Evolutionary conservation across 1,140 invertebrate genomes (phyloP).

Genomic region (Globodera ellingtonae): DNA sequence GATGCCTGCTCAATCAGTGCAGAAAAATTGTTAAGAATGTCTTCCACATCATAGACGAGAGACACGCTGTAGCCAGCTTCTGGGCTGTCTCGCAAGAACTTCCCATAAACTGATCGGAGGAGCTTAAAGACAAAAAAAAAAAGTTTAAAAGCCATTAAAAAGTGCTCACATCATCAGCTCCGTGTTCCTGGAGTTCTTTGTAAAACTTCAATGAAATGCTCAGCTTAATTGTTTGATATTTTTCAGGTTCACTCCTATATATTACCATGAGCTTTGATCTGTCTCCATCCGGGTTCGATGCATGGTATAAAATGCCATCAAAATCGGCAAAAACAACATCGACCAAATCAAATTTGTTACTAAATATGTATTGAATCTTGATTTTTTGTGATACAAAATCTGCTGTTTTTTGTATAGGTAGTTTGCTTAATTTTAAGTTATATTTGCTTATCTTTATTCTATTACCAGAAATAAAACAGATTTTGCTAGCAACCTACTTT

Average conservation of each 20-base stretch:
- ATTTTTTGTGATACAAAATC: constrained; percentile 17
- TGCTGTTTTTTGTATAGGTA: too few species aligned
- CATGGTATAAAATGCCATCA: constrained; percentile 96
- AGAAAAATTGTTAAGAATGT: constrained; percentile 81
- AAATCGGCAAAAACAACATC: constrained; percentile 91
- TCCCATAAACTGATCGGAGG: constrained; percentile 76
- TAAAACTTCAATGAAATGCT: constrained; percentile 98
- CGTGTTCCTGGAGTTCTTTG: constrained; percentile 95
- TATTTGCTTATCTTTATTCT: too few species aligned
- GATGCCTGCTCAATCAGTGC: constrained; percentile 86
- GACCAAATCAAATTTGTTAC: constrained; percentile 89
- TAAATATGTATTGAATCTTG: constrained; percentile 67
- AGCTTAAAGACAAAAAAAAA: constrained; percentile 41
- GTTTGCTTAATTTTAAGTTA: too few species aligned
- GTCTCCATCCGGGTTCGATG: constrained; percentile 92
- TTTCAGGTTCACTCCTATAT: neutral
- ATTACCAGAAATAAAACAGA: too few species aligned
- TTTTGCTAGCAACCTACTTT: constrained; percentile 15
- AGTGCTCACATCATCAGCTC: constrained; percentile 80
- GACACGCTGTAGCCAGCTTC: constrained; percentile 94
- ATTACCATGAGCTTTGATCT: constrained; percentile 93
- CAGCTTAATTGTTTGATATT: constrained; percentile 72
- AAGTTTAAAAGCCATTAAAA: neutral
- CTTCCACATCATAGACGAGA: constrained; percentile 87
- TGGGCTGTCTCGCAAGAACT: constrained; percentile 76